Conservation (phyloP, 2,888 invertebrate species). For the Abrostola tripartita region DNA sequence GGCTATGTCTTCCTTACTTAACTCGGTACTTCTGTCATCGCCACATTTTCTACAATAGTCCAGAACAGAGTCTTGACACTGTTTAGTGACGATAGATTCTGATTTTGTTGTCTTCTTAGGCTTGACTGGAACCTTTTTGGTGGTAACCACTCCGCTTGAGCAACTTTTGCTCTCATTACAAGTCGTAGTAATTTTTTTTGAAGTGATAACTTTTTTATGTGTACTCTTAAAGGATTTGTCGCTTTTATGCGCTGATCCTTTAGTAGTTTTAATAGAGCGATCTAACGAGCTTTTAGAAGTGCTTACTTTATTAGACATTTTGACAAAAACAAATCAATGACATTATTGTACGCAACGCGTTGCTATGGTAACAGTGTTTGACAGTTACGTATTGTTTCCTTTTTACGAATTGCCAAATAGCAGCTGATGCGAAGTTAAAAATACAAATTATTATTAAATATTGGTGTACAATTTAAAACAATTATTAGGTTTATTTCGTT, state of each 20-base stretch:
- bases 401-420: no score
- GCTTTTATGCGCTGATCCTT: conserved; percentile 36
- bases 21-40: conserved; percentile 50
- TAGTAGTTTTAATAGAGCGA: conserved; percentile 34
- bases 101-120: conserved; percentile 76
- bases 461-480: not conserved
- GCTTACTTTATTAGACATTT: conserved; percentile 42
- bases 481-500: conserved; percentile 1
- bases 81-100: conserved; percentile 61
- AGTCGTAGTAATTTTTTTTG: conserved; percentile 57
- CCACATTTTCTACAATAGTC: conserved; percentile 72
- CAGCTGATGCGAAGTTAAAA: not conserved
- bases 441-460: no score
- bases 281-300: conserved; percentile 34
- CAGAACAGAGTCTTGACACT: conserved; percentile 24
- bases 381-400: not conserved
- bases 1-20: conserved; percentile 14
- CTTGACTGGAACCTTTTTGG: conserved; percentile 37
- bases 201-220: conserved; percentile 67
- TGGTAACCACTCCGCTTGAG: conserved; percentile 64
- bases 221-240: conserved; percentile 23
- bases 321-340: conserved; percentile 9
- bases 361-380: conserved; percentile 18
- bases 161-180: conserved; percentile 65
- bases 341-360: conserved; percentile 4